Percentiles rank a stretch among this genome's conserved stretches.
Evolutionary conservation across 2,797 vertebrate genomes (phyloP).

Genomic region (Acipenser oxyrinchus): DNA sequence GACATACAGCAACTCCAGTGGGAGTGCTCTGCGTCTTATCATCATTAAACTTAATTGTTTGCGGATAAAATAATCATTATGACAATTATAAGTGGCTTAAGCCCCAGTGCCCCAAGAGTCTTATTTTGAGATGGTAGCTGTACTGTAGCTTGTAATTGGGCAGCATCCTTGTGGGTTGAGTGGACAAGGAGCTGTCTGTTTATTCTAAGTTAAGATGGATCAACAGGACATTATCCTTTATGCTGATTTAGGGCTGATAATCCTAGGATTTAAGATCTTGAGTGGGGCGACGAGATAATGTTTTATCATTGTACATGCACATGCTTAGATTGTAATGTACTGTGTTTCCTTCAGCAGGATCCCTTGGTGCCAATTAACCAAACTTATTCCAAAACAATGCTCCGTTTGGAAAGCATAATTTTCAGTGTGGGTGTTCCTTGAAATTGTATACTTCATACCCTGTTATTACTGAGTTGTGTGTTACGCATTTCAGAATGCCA

Average conservation of each 20-base stretch:
- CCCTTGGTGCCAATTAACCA: slow-evolving; percentile 86
- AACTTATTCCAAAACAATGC: slow-evolving; percentile 89
- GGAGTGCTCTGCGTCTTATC: no score
- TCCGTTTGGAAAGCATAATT: slow-evolving; percentile 73
- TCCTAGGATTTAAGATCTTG: slow-evolving; percentile 45
- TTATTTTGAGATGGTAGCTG: slow-evolving; percentile 36
- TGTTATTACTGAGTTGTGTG: slow-evolving; percentile 65
- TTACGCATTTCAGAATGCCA: slow-evolving; percentile 50
- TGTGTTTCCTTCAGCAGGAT: slow-evolving; percentile 79
- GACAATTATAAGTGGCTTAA: slow-evolving; percentile 56
- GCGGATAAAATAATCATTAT: slow-evolving; percentile 61
- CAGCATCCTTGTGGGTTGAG: slow-evolving; percentile 29
- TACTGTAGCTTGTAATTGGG: slow-evolving; percentile 29
- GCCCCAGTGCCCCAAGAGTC: slow-evolving; percentile 46
- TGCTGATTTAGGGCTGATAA: slow-evolving; percentile 63
- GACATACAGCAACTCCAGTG: slow-evolving; percentile 14
- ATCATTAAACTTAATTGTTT: slow-evolving; percentile 40
- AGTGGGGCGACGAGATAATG: slow-evolving; percentile 57
- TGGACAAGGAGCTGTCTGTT: slow-evolving; percentile 56
- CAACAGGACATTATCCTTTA: slow-evolving; percentile 70
- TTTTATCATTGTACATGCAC: slow-evolving; percentile 75
- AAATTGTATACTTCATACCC: slow-evolving; percentile 66
- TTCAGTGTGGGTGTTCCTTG: slow-evolving; percentile 78
- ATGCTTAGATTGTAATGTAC: slow-evolving; percentile 84
- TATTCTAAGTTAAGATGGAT: slow-evolving; percentile 56